These are phyloP conservation scores for Siniperca knerii DNA, from an alignment of 2,113 vertebrate species.

Conservation along the genomic window DNA sequence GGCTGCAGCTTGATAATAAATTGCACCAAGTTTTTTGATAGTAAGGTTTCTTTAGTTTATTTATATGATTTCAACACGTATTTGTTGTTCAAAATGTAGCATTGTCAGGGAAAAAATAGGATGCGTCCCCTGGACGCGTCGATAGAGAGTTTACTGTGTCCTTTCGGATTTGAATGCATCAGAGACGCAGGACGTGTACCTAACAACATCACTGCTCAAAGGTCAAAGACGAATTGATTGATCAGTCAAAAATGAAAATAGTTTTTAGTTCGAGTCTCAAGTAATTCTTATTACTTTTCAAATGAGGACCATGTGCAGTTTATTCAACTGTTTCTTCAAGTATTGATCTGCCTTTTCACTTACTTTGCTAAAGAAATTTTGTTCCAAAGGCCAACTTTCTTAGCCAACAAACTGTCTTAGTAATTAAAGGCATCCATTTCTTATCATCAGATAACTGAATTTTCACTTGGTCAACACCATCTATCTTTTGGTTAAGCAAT, in stretches of 20 bases:
- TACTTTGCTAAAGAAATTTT: background rate
- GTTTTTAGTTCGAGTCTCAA: background rate
- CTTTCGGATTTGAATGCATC: no score
- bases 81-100: no score
- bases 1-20: no score
- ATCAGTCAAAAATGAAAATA: background rate
- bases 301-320: background rate
- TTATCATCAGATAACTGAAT: background rate
- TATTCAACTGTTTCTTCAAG: background rate
- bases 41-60: no score
- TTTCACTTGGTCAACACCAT: background rate
- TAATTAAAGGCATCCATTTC: constrained; percentile 1
- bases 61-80: no score
- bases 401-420: constrained; percentile 4
- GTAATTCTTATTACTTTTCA: background rate
- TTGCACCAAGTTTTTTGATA: no score
- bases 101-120: no score
- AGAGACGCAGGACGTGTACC: no score
- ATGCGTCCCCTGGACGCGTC: no score
- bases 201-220: background rate
- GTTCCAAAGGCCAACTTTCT: background rate
- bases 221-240: background rate
- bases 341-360: background rate
- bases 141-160: no score
- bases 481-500: constrained; percentile 1